Evolutionary conservation across 2,113 vertebrate species (phyloP), one percentile per base, ranked within the genome.

Genomic region (Gallinago media): DNA sequence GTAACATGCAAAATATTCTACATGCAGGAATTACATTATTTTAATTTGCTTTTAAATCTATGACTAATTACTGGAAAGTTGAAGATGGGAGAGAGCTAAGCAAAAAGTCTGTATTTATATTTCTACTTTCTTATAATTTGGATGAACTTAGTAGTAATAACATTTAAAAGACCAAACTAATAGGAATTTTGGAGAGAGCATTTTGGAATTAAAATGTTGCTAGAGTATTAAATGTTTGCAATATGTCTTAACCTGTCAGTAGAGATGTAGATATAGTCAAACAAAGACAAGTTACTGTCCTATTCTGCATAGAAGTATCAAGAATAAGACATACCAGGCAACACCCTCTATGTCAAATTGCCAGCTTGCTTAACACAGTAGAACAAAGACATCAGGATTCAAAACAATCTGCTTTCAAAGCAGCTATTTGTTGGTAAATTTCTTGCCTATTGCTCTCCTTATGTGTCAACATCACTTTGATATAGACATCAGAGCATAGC

Each of bases 391-490:
- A 75, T 83, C 56, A 68, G 8, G 56, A 91, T 55, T 94, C 61
- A 56, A 93, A 76, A 83, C 50, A 54, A 89, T 12, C 49, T 67
- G 12, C 50, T 86, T 83, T 83, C 73, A 92, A 78, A 95, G 44
- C 56, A 63, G 18, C 23, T 78, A 72, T 95, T 94, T 88, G 63
- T 75, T 87, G 62, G 77, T 90, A 89, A 85, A 88, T 89, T 73
- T 89, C 56, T 76, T 80, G 52, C 67, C 49, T 89, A 91, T 94
- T 85, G 36, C n/a, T 94, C 77, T 80, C 2, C 0, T 36, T 91
- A 46, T 62, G 18, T 96, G 83, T 92, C 80, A 80, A 36, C 22
- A 73, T 49, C 71, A 78, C 88, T 94, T 94, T 95, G 84, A 94
- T 92, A 72, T 36, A 85, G 79, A 92, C 71, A 94, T 95, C 81